Evolutionary conservation across 2,113 vertebrate genomes (phyloP), one percentile per base, ranked within the genome.

Genomic region (Bos javanicus): DNA sequence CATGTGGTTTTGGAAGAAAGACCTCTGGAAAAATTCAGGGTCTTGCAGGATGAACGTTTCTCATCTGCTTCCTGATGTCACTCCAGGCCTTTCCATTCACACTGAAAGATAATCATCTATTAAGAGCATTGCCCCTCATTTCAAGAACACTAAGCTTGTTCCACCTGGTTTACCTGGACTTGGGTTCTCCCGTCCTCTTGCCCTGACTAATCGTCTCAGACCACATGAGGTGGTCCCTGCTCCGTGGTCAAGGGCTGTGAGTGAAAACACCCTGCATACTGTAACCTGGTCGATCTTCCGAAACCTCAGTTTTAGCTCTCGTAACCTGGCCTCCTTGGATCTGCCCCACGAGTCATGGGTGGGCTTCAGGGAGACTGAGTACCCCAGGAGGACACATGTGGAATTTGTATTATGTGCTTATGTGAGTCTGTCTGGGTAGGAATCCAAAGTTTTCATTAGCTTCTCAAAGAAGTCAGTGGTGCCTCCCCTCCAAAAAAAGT

Each of bases 1-100:
- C 94, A 97, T 91, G 90, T 93, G 96, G 81, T 92, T 97, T 97
- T 50, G 46, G 46, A 93, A 93, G 82, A 89, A 91, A 60, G 59
- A 85, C 52, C 52, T 94, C 39, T 98, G 87, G 80, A 85, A 92
- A 93, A 95, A 95, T 80, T 64, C 54, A 39, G 64, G 59, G 60
- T 36, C 19, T 54, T 84, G n/a, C 3, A 54, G 62, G 62, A 76
- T 87, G 89, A 59, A 91, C n/a, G 78, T 95, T 96, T 62, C 52
- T 62, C 46, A 71, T 90, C 82, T 78, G 54, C 46, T 54, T 93
- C 15, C 28, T 57, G 8, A 85, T 62, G 33, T 87, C 74, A 56
- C 52, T 76, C n/a, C 52, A 74, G 39, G 84, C 59, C 23, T 94
- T 85, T 87, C 59, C 12, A 92, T 50, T 92, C 36, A 85, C 19